Conservation (phyloP, 2,113 vertebrate genomes). For the Catharus fuscescens region DNA sequence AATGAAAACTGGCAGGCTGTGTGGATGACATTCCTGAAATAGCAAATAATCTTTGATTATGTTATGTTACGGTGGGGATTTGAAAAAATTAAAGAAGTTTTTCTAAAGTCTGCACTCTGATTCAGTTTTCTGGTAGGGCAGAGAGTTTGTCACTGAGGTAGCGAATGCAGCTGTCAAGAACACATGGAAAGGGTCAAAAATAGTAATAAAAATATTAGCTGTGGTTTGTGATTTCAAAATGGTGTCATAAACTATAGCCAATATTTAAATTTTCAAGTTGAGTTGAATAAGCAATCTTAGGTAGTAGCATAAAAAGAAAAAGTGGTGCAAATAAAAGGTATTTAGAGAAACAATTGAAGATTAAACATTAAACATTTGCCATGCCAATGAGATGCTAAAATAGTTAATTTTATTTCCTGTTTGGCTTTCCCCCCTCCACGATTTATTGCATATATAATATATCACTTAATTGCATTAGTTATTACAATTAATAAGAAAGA, state of each 20-base stretch:
- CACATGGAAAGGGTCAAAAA: background rate
- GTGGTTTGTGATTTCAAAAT: background rate
- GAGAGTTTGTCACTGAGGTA: background rate
- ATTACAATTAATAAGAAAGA: background rate
- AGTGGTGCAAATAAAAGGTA: background rate
- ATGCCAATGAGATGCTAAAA: background rate
- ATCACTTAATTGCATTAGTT: background rate
- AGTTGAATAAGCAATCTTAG: background rate
- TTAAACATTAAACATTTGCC: background rate
- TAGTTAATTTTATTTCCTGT: background rate
- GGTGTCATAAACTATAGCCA: background rate
- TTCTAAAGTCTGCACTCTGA: background rate
- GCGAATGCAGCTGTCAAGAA: background rate
- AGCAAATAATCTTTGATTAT: background rate
- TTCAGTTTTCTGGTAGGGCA: background rate
- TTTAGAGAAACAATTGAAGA: background rate
- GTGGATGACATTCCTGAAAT: background rate
- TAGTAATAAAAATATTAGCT: background rate
- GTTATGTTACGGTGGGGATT: background rate
- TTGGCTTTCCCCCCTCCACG: accelerated
- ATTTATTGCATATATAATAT: background rate
- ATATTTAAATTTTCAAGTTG: background rate
- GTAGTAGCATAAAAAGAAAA: background rate
- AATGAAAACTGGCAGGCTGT: background rate
- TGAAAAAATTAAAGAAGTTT: background rate